phyloP scores from a whole-genome alignment of 2,888 invertebrate genomes.

The Acanthosepion pharaonis region DNA sequence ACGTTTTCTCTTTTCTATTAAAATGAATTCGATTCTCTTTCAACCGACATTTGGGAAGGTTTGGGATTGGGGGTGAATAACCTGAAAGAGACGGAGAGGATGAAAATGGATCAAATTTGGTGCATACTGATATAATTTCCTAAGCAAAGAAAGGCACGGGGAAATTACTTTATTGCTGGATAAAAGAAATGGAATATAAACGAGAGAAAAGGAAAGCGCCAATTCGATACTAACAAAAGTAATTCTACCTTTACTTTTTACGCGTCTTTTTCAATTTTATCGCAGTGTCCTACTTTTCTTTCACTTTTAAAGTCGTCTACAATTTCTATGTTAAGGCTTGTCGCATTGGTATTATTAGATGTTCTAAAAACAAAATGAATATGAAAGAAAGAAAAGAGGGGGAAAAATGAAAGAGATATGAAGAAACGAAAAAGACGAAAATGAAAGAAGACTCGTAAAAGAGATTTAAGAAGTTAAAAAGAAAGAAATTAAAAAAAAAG shows the following conservation, averaged over 20 bases:
- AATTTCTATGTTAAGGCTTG: background rate
- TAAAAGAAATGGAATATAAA: background rate
- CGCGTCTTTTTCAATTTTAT: background rate
- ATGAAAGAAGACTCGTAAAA: background rate
- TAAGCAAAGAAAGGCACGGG: background rate
- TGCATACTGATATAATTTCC: too few relatives aligned
- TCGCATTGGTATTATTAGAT: background rate
- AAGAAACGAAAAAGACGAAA: background rate
- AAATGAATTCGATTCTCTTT: background rate
- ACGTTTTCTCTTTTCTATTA: background rate
- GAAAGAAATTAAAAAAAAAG: too few relatives aligned
- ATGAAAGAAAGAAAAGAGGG: background rate
- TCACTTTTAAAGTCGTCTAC: background rate
- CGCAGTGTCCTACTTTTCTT: conserved; percentile 2
- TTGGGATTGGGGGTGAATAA: background rate
- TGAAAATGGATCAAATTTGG: too few relatives aligned
- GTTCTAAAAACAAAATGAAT: background rate
- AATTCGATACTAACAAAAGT: background rate
- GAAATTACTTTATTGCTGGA: background rate
- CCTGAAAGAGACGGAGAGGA: too few relatives aligned
- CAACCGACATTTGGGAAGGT: background rate
- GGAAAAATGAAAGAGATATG: background rate
- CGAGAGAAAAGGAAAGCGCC: background rate
- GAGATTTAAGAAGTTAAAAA: too few relatives aligned
- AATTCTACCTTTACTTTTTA: background rate